These are phyloP conservation scores for Xyrichtys novacula DNA, from an alignment of 2,797 vertebrate genomes.

Conservation along the genomic window DNA sequence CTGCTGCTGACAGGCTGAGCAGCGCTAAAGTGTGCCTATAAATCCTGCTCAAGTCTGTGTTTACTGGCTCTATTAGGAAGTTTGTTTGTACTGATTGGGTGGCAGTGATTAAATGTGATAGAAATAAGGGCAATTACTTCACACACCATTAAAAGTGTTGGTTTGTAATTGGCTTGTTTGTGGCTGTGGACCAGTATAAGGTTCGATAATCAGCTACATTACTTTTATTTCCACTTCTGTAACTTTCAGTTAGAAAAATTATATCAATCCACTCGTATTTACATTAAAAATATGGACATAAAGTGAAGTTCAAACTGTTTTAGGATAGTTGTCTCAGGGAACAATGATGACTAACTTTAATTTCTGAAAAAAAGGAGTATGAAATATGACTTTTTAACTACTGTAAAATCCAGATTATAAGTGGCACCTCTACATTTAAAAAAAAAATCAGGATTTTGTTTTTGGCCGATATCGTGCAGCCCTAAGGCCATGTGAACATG, in stretches of 20 bases:
- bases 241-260: not conserved
- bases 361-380: too few species aligned
- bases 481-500: too few species aligned
- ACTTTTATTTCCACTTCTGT: not conserved
- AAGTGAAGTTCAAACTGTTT: too few species aligned
- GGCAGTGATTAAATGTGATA: slow-evolving; percentile 30
- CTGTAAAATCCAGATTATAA: too few species aligned
- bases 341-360: too few species aligned
- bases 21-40: slow-evolving; percentile 29
- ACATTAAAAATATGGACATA: too few species aligned
- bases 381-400: too few species aligned
- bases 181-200: slow-evolving; percentile 7
- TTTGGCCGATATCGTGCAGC: too few species aligned
- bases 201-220: not conserved
- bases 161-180: slow-evolving; percentile 17
- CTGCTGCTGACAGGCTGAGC: slow-evolving; percentile 21
- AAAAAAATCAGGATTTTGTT: too few species aligned
- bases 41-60: slow-evolving; percentile 44
- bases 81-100: slow-evolving; percentile 10
- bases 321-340: too few species aligned
- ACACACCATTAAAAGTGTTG: slow-evolving; percentile 7
- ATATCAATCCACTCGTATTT: too few species aligned
- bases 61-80: slow-evolving; percentile 51
- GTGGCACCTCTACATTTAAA: too few species aligned
- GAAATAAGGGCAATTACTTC: slow-evolving; percentile 31